These are phyloP conservation scores for Tortrix viridana DNA, from an alignment of 2,888 invertebrate species.

Conservation along the genomic window DNA sequence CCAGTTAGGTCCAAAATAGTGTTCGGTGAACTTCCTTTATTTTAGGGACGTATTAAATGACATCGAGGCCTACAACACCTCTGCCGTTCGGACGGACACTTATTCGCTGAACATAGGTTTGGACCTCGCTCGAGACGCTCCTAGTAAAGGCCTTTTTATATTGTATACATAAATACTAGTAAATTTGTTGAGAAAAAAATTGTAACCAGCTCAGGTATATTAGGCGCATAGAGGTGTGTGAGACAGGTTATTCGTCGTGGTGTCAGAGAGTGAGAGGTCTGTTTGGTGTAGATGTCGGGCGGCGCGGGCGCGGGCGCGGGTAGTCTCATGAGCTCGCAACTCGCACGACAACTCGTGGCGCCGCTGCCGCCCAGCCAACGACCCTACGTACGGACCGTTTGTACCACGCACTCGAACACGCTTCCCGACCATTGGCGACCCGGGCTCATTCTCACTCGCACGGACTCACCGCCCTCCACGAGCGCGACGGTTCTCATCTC, in stretches of 20 bases:
- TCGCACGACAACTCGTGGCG: slow-evolving; percentile 85
- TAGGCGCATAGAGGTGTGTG: not conserved
- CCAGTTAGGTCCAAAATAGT: no score
- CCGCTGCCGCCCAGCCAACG: slow-evolving; percentile 81
- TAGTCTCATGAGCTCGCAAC: slow-evolving; percentile 84
- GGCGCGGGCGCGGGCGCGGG: slow-evolving; percentile 62
- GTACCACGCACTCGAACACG: slow-evolving; percentile 83
- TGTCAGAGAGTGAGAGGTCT: slow-evolving; percentile 45
- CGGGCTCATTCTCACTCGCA: slow-evolving; percentile 63
- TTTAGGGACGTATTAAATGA: no score
- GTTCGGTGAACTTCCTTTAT: no score
- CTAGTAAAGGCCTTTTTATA: no score
- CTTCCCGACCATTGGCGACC: slow-evolving; percentile 76
- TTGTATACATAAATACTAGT: no score
- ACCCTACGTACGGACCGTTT: slow-evolving; percentile 83
- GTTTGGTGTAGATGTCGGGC: slow-evolving; percentile 73
- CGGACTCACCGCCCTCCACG: slow-evolving; percentile 44
- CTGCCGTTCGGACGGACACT: no score
- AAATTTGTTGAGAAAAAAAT: no score
- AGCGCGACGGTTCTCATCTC: slow-evolving; percentile 19
- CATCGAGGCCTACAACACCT: no score
- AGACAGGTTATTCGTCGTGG: not conserved
- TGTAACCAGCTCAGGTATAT: not conserved
- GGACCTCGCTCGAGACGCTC: no score
- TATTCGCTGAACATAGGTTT: no score